phyloP scores from a whole-genome alignment of 2,113 vertebrate genomes.

The Dromaius novaehollandiae region DNA sequence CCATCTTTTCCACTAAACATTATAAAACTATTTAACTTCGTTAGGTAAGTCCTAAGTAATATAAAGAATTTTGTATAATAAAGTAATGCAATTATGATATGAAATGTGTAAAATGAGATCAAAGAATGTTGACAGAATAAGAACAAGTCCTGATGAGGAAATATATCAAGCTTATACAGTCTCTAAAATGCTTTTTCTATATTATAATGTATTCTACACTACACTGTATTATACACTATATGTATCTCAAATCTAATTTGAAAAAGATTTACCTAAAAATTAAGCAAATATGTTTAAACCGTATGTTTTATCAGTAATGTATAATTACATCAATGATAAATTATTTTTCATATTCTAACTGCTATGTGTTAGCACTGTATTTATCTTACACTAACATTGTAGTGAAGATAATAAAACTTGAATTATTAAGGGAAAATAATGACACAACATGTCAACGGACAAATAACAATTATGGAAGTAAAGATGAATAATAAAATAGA shows the following conservation, averaged over 20 bases:
- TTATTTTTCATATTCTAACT: background rate
- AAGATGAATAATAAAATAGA: background rate
- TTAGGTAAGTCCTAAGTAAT: background rate
- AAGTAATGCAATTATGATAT: background rate
- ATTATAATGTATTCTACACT: background rate
- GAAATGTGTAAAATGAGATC: background rate
- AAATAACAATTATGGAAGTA: background rate
- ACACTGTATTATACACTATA: background rate
- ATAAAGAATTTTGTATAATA: background rate
- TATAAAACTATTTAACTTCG: background rate
- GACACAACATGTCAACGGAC: background rate
- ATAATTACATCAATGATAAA: background rate
- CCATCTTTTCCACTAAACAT: background rate
- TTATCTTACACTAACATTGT: background rate
- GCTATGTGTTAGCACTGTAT: background rate
- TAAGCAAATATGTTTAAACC: background rate
- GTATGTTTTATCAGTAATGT: background rate
- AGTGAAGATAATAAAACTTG: background rate
- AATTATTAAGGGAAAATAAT: background rate
- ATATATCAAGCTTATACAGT: background rate
- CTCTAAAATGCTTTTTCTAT: background rate
- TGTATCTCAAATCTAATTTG: background rate
- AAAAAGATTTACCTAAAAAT: background rate
- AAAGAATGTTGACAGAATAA: background rate
- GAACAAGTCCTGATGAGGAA: background rate